These are phyloP conservation scores for Drosophila formosana DNA, from an alignment of 2,888 invertebrate species.

Conservation along the genomic window DNA sequence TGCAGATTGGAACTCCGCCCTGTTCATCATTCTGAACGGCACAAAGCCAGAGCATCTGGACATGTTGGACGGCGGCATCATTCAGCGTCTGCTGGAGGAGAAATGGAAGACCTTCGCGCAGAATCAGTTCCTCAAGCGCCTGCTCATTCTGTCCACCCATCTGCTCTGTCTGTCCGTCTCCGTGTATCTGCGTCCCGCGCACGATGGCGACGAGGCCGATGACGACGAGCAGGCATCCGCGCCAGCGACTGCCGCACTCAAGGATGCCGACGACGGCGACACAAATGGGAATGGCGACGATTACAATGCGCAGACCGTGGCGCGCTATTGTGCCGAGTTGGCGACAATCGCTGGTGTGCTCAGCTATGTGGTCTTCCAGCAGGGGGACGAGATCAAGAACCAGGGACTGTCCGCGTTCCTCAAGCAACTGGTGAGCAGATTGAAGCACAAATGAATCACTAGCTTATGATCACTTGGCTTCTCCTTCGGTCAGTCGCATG, in stretches of 20 bases:
- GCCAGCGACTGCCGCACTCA: slow-evolving; percentile 50
- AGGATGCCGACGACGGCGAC: slow-evolving; percentile 10
- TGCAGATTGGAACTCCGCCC: slow-evolving; percentile 98
- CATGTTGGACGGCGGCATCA: slow-evolving; percentile 99
- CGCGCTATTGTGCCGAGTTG: slow-evolving; percentile 92
- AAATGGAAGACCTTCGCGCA: slow-evolving; percentile 99
- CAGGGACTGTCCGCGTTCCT: slow-evolving; percentile 96
- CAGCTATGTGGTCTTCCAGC: slow-evolving; percentile 95
- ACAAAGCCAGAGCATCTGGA: slow-evolving; percentile 99
- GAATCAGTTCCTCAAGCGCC: slow-evolving; percentile 96
- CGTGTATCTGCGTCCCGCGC: slow-evolving; percentile 94
- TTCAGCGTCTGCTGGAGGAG: slow-evolving; percentile 97
- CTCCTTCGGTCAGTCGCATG: slow-evolving; percentile 89
- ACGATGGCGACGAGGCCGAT: slow-evolving; percentile 77
- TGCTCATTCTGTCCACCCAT: slow-evolving; percentile 94
- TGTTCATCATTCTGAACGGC: slow-evolving; percentile 98
- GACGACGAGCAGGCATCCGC: slow-evolving; percentile 38
- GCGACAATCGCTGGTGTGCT: slow-evolving; percentile 94
- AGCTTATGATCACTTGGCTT: background rate
- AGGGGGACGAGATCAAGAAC: slow-evolving; percentile 97
- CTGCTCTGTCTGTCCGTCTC: slow-evolving; percentile 94
- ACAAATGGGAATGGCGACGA: slow-evolving; percentile 53
- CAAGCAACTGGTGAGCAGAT: slow-evolving; percentile 91
- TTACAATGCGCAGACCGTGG: slow-evolving; percentile 85
- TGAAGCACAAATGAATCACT: no score